Evolutionary conservation across 2,797 vertebrate species (phyloP), one percentile per base, ranked within the genome.

Genomic region (Rhincodon typus): DNA sequence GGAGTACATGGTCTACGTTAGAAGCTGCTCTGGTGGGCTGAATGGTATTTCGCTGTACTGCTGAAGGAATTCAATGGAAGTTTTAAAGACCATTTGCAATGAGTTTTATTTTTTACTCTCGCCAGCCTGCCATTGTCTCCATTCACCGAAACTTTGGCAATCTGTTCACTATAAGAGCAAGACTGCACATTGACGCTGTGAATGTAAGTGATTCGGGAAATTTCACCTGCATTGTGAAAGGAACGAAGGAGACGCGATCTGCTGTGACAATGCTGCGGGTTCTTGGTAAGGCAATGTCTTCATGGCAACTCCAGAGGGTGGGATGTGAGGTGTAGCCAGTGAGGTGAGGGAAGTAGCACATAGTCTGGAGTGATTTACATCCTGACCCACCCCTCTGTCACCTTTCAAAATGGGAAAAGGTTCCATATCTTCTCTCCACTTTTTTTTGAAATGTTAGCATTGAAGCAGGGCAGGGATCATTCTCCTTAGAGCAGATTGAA

Each of bases 71-170:
- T 84, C 6, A 46, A 34, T 46, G 38, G 17, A 38, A 4, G 17
- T 84, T 50, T 42, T 46, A 10, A 42, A 46, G 23, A 46, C 6
- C 34, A 93, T 10, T 42, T 62, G 13, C 30, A n/a, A 57, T 84
- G 25, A 38, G 17, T 67, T 19, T 17, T 72, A 27, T 77, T 77
- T 13, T 77, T 34, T 77, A 34, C 10, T 42, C 62, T 10, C 66
- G n/a, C 53, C 90, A 93, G 90, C 6, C 19, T 67, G 6, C 38
- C 34, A 2, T 21, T 19, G 2, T 23, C 0, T 0, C 2, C 8
- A 0, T 2, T 0, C 0, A 5, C 1, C 53, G 86, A 5, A 0
- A 5, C 0, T 88, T 15, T 1, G 3, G 3, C 25, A 1, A 34
- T 3, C 12, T 15, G 3, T 62, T 62, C 91, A 23, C 0, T 0